Conservation (phyloP, 2,113 vertebrate species). For the Artemisiospiza belli region DNA sequence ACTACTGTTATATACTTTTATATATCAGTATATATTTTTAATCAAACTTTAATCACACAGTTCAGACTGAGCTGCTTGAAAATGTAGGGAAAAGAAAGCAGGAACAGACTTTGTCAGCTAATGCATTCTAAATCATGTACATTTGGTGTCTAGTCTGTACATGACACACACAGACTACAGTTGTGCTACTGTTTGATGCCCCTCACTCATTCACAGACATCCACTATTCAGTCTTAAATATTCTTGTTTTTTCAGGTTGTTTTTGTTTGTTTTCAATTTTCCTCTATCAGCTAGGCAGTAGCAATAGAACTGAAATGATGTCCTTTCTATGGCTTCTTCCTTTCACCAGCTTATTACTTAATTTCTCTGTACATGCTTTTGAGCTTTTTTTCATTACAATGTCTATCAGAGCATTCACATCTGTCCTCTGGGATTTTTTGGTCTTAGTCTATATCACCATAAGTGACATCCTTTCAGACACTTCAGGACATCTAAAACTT, state of each 20-base stretch:
- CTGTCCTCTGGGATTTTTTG: background rate
- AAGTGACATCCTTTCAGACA: background rate
- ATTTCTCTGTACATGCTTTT: background rate
- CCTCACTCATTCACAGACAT: background rate
- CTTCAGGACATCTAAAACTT: background rate
- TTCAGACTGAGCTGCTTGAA: background rate
- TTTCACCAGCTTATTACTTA: background rate
- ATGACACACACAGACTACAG: background rate
- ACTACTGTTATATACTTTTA: background rate
- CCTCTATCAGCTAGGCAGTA: background rate
- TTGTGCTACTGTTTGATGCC: background rate
- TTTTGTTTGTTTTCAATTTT: background rate
- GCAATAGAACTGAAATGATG: background rate
- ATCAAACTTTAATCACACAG: background rate
- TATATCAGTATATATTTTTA: background rate
- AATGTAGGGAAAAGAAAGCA: background rate
- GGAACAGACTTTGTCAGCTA: background rate
- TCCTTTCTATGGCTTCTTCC: background rate
- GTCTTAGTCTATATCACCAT: background rate
- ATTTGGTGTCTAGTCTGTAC: background rate
- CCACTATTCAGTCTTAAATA: background rate
- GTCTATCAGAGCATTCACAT: background rate
- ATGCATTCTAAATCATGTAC: background rate
- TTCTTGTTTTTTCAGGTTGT: background rate
- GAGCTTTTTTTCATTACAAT: background rate